Evolutionary conservation across 2,888 invertebrate genomes (phyloP), one percentile per base, ranked within the genome.

Genomic region (Diplolepis rosae): DNA sequence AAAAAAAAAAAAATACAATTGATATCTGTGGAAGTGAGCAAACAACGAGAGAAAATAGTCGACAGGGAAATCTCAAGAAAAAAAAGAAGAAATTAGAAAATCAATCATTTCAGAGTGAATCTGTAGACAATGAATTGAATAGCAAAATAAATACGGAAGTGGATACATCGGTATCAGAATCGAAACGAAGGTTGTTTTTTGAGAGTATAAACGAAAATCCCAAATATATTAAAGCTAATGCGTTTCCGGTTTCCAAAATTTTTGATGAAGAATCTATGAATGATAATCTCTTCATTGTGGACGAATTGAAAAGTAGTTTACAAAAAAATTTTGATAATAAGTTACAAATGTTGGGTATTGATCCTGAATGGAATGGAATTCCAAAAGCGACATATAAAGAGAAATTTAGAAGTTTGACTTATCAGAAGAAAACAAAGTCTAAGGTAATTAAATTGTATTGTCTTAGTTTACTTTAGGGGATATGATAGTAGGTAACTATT

Each of bases 281-380:
- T 32, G 68, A 72, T 18, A 39, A 74, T 65, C 45, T 68, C 7
- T 42, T 68, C n/a, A 68, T 74, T 65, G 70, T 80, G 27, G 73
- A 81, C 9, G 74, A 76, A 32, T 66, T 82, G 9, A 80, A 76
- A 9, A 69, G 73, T 66, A 80, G 81, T 51, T 68, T 89, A 77
- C 82, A 86, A 65, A 83, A 86, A 1, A 85, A 86, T 70, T 89
- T 93, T 0, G 90, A 91, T 72, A 90, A 89, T 70, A 91, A 91
- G 70, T 86, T 94, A 74, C 90, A 90, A 73, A 90, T 91, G 71
- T 87, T 92, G 61, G 93, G 93, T 13, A 90, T 94, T 22, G 93
- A 93, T 82, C 92, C 93, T 2, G 90, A 92, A 32, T 93, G 92
- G 90, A 90, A 89, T 48, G 91, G 92, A 66, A 85, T 93, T 76